Conservation (phyloP, 2,113 vertebrate species). For the Centropus unirufus region DNA sequence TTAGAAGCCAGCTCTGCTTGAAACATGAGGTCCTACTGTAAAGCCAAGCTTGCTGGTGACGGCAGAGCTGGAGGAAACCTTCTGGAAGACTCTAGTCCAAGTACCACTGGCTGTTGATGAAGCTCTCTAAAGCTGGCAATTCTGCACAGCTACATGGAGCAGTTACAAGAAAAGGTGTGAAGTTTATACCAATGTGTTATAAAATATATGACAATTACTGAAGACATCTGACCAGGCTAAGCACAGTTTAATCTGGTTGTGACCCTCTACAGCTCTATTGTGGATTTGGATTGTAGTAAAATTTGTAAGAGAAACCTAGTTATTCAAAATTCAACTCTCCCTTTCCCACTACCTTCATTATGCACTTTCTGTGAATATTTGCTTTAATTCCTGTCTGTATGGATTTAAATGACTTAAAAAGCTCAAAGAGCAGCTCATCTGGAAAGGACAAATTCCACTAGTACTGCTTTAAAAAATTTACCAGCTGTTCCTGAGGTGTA, state of each 20-base stretch:
- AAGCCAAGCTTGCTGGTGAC: background rate
- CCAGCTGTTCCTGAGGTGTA: background rate
- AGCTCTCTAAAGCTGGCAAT: background rate
- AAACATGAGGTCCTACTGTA: background rate
- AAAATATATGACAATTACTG: background rate
- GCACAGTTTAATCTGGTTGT: background rate
- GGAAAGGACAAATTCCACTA: background rate
- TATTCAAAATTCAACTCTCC: background rate
- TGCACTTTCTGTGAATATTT: background rate
- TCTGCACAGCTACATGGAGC: background rate
- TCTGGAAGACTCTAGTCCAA: too few species aligned
- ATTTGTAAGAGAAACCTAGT: background rate
- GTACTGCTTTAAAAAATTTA: background rate
- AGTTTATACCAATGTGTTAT: background rate
- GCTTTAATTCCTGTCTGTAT: background rate
- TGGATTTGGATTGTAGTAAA: background rate
- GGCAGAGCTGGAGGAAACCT: too few species aligned
- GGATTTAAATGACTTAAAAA: background rate
- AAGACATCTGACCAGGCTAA: background rate
- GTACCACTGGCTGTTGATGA: background rate
- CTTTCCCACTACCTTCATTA: background rate
- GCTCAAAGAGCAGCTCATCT: background rate
- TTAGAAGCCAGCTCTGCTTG: background rate
- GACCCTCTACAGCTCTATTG: background rate
- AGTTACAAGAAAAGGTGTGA: background rate